Conservation (phyloP, 2,888 invertebrate species). For the Pelosia muscerda region DNA sequence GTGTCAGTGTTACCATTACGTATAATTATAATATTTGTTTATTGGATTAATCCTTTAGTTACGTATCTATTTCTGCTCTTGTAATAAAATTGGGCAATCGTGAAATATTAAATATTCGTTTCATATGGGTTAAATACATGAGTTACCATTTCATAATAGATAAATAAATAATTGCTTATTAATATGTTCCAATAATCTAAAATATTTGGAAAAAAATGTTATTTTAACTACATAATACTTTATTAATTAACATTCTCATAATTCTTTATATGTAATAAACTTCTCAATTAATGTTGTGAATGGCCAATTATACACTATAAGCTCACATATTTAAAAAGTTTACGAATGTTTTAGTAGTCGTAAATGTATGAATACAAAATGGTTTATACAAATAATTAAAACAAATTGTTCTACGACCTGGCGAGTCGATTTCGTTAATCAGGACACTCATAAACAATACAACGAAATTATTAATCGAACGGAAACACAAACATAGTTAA, state of each 20-base stretch:
- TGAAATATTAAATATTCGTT: neutral
- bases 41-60: constrained; percentile 19
- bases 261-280: neutral
- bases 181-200: neutral
- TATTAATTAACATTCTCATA: neutral
- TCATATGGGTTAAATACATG: neutral
- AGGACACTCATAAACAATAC: neutral
- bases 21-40: constrained; percentile 19
- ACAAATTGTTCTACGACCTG: neutral
- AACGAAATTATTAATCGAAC: constrained; percentile 9
- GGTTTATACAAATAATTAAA: neutral
- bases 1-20: constrained; percentile 39
- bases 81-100: neutral
- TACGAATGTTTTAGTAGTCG: neutral
- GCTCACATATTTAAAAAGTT: neutral
- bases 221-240: too few relatives aligned
- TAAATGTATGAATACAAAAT: neutral
- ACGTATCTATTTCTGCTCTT: neutral
- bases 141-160: neutral
- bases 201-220: neutral
- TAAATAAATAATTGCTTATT: neutral
- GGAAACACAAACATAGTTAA: constrained; percentile 36
- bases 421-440: neutral
- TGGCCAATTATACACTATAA: neutral
- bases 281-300: neutral